Evolutionary conservation across 2,888 invertebrate species (phyloP), one percentile per base, ranked within the genome.

Genomic region (Hydrotaea diabolus): DNA sequence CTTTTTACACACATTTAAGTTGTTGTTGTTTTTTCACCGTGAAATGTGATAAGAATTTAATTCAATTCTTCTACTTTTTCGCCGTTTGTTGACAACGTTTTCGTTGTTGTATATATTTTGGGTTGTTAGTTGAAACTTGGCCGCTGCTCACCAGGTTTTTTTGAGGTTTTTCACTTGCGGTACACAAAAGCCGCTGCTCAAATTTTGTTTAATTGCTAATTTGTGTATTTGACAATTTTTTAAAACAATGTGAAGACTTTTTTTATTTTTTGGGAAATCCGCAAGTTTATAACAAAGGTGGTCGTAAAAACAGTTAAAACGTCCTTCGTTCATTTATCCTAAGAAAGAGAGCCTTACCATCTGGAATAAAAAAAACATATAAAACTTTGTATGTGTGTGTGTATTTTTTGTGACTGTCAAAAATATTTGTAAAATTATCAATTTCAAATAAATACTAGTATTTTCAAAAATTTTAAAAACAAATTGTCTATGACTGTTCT

Each of bases 31-130:
- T 71, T 49, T 74, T 74, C 73, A 74, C 43, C 74, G 59, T 74
- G 74, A 74, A 74, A 62, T 74, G 74, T 74, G 74, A 74, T 74
- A 62, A 74, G 74, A 74, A 74, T 74, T 74, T 74, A 74, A 74
- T 74, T 74, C 74, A 46, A 69, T 62, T 62, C 59, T 74, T 46
- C 17, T 74, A 26, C 43, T 59, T 57, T 74, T 74, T 59, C 23
- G 13, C 31, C 19, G 39, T 75, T 64, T 64, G 19, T 43, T 64
- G 46, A 46, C 49, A 62, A 53, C 36, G 39, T 36, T 46, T 53
- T 59, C 26, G 31, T 74, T 46, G 15, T 55, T 77, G 46, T 43
- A 13, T 49, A 4, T 31, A 21, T 76, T 76, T 77, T 69, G 66
- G 23, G 69, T 17, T 53, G 69, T 69, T 69, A 31, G 31, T 69